These are phyloP conservation scores for Oligia strigilis DNA, from an alignment of 2,888 invertebrate genomes.

Conservation along the genomic window DNA sequence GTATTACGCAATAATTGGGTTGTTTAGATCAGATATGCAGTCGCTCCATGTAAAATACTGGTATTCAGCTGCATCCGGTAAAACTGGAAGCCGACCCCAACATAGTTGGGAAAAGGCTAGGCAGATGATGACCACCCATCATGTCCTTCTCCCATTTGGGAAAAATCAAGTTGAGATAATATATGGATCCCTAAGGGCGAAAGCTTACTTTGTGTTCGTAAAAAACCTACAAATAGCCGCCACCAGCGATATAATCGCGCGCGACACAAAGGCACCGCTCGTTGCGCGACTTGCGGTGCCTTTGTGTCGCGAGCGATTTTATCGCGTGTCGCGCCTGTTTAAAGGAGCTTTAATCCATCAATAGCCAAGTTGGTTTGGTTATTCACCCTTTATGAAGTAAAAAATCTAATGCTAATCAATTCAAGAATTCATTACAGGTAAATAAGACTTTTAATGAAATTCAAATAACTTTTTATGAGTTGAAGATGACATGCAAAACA, in stretches of 20 bases:
- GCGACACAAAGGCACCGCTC: too few relatives aligned
- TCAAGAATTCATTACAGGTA: conserved; percentile 6
- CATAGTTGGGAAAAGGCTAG: too few relatives aligned
- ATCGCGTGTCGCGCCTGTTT: too few relatives aligned
- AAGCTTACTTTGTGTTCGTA: background rate
- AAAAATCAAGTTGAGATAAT: background rate
- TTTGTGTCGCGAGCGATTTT: too few relatives aligned
- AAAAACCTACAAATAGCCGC: too few relatives aligned
- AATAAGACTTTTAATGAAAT: conserved; percentile 23
- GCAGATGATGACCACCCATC: background rate
- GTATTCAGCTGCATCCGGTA: too few relatives aligned
- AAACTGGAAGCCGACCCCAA: too few relatives aligned
- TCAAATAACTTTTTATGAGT: conserved; percentile 28
- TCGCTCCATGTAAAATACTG: too few relatives aligned
- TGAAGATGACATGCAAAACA: conserved; percentile 12
- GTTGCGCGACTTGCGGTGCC: too few relatives aligned
- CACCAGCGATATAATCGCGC: too few relatives aligned
- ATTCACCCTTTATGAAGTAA: conserved; percentile 12
- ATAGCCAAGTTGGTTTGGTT: background rate
- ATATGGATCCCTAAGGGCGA: background rate
- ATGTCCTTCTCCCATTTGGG: background rate
- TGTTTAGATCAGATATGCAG: too few relatives aligned
- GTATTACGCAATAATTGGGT: too few relatives aligned
- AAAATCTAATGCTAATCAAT: conserved; percentile 7
- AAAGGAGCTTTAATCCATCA: background rate